phyloP scores from a whole-genome alignment of 2,113 vertebrate species.

The Etheostoma spectabile region DNA sequence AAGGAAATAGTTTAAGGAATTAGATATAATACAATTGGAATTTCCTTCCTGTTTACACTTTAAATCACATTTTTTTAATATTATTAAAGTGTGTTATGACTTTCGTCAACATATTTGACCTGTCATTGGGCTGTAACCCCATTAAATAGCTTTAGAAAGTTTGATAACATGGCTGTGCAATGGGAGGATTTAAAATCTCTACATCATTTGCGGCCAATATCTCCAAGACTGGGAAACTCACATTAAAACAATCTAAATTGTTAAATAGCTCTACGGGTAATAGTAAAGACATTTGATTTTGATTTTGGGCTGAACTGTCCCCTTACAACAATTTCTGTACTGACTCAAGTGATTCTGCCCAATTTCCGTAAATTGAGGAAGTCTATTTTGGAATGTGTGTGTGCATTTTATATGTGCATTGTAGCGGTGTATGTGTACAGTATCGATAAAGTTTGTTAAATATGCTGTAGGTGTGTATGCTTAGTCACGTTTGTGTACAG shows the following conservation, averaged over 20 bases:
- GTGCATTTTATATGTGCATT: neutral
- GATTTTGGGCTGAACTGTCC: no score
- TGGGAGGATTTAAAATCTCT: neutral
- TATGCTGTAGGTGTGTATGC: neutral
- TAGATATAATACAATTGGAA: slow-evolving; percentile 43
- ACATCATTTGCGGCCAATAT: no score
- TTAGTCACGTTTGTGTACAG: neutral
- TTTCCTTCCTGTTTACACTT: slow-evolving; percentile 21
- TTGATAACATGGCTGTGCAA: neutral
- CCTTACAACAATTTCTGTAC: no score
- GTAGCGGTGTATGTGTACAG: neutral
- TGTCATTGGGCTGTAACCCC: neutral
- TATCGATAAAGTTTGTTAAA: neutral
- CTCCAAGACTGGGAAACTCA: no score
- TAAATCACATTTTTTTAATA: slow-evolving; percentile 14
- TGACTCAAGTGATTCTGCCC: neutral
- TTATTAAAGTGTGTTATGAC: neutral
- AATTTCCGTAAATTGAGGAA: neutral
- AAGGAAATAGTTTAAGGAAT: slow-evolving; percentile 27
- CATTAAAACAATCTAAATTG: no score
- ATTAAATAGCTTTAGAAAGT: slow-evolving; percentile 24
- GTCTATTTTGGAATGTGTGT: neutral
- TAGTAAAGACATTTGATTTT: no score
- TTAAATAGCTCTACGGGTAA: no score
- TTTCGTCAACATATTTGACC: slow-evolving; percentile 14